Evolutionary conservation across 2,113 vertebrate genomes (phyloP).

Genomic region (Zonotrichia leucophrys): DNA sequence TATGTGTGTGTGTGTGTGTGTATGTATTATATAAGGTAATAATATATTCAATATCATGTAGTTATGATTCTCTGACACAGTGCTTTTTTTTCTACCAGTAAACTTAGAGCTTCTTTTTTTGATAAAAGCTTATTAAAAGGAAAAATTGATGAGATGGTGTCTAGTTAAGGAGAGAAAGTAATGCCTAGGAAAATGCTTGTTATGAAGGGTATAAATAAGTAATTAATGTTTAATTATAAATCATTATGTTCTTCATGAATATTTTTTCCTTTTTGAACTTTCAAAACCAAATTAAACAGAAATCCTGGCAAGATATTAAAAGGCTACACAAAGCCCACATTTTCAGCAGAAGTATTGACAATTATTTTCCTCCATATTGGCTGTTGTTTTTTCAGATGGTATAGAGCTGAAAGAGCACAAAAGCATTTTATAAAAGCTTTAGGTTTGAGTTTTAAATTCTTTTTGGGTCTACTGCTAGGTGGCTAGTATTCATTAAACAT

Average conservation of each 20-base stretch:
- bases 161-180: not conserved
- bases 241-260: not conserved
- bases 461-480: not conserved
- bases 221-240: not conserved
- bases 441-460: not conserved
- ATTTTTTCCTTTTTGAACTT: not conserved
- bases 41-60: not conserved
- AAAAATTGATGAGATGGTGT: not conserved
- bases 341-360: not conserved
- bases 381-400: not conserved
- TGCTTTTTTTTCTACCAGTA: not conserved
- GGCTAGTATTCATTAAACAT: not conserved
- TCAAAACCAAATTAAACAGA: not conserved
- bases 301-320: not conserved
- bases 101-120: not conserved
- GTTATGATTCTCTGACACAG: not conserved
- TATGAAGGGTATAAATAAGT: not conserved
- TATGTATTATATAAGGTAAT: not conserved
- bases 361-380: not conserved
- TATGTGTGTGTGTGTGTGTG: too few relatives aligned
- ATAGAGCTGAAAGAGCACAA: not conserved
- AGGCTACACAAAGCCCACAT: not conserved
- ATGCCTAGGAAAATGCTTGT: not conserved
- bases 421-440: not conserved
- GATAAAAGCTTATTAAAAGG: not conserved